phyloP scores from a whole-genome alignment of 1,140 invertebrate species.

The Scaptomyza hsui region DNA sequence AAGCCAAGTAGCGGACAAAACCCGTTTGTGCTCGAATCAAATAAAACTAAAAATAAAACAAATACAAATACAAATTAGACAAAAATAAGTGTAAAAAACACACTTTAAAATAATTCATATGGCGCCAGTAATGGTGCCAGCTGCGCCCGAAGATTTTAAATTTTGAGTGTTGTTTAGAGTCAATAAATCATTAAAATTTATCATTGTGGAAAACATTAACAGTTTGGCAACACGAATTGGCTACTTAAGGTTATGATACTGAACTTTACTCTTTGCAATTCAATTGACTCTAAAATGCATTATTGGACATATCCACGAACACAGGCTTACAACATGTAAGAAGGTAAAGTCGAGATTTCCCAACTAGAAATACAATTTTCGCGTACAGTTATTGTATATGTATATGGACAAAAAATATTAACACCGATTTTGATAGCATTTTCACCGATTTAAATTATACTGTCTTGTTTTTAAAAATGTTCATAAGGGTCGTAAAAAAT shows the following conservation, averaged over 20 bases:
- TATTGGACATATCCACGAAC: not conserved
- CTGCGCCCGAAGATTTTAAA: conserved; percentile 23
- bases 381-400: too few species aligned
- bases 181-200: conserved; percentile 49
- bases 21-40: conserved; percentile 28
- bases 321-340: too few species aligned
- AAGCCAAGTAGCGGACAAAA: conserved; percentile 4
- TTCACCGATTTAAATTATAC: too few species aligned
- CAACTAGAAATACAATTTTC: too few species aligned
- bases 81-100: conserved; percentile 54
- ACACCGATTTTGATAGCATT: too few species aligned
- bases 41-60: conserved; percentile 10
- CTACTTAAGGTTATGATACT: conserved; percentile 26
- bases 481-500: too few species aligned
- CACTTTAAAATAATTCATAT: conserved; percentile 61
- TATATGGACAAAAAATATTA: too few species aligned
- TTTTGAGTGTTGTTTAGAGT: conserved; percentile 22
- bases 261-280: conserved; percentile 60
- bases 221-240: conserved; percentile 19
- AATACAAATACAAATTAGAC: not conserved
- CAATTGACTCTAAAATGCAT: conserved; percentile 29
- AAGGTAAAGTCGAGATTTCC: too few species aligned
- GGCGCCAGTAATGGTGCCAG: conserved; percentile 42
- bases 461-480: too few species aligned
- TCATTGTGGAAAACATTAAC: conserved; percentile 53